Conservation (phyloP, 2,113 vertebrate species). For the Trinectes maculatus region DNA sequence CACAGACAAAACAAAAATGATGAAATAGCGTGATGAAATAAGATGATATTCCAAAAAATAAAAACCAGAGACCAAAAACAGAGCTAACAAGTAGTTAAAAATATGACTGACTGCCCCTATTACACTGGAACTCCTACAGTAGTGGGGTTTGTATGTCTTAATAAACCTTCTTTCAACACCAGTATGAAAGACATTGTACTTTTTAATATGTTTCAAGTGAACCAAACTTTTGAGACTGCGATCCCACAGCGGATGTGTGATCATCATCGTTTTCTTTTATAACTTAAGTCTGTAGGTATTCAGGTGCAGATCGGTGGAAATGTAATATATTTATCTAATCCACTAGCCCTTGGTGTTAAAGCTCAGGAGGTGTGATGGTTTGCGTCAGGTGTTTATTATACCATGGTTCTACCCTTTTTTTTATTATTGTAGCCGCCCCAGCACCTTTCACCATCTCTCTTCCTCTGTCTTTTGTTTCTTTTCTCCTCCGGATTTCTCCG, state of each 20-base stretch:
- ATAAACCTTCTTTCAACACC: too few species aligned
- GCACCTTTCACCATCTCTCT: too few species aligned
- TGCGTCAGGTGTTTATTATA: not conserved
- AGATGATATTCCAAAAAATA: not conserved
- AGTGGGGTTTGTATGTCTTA: too few species aligned
- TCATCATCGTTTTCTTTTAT: not conserved
- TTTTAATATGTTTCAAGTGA: too few species aligned
- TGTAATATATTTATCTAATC: not conserved
- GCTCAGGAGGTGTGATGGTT: not conserved
- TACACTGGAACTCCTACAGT: too few species aligned
- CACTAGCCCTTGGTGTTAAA: not conserved
- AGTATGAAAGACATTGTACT: too few species aligned
- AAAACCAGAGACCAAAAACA: not conserved
- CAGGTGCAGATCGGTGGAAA: not conserved
- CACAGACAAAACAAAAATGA: slow-evolving; percentile 9
- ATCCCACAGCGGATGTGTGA: not conserved
- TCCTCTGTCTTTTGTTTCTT: not conserved
- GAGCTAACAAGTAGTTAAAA: too few species aligned
- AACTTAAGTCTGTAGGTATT: not conserved
- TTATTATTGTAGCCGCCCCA: slow-evolving; percentile 1
- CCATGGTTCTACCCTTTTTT: slow-evolving; percentile 1
- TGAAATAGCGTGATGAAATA: slow-evolving; percentile 11
- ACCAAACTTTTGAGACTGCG: not conserved
- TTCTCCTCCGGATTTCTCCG: slow-evolving; percentile 42
- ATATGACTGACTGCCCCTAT: too few species aligned